phyloP scores from a whole-genome alignment of 2,113 vertebrate species.

The Ictidomys tridecemlineatus region DNA sequence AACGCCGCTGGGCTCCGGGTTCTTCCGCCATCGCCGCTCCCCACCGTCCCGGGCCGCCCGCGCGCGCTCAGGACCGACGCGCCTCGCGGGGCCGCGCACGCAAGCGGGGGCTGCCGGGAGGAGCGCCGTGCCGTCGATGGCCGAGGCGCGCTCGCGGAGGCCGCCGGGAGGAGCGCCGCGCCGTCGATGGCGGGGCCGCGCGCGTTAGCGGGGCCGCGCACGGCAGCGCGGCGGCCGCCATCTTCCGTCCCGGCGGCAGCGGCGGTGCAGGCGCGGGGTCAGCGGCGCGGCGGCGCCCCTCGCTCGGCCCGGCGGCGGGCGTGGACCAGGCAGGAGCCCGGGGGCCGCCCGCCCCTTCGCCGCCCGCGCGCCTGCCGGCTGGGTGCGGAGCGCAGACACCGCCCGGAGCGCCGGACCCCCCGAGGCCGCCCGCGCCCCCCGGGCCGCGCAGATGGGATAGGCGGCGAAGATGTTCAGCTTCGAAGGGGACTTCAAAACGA shows the following conservation, averaged over 20 bases:
- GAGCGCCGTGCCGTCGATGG: not conserved
- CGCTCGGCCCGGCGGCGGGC: slow-evolving; percentile 62
- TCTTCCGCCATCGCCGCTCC: too few species aligned
- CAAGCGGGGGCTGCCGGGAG: not conserved
- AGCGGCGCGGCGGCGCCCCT: not conserved
- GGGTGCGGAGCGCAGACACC: slow-evolving; percentile 14
- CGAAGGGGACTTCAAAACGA: slow-evolving; percentile 98
- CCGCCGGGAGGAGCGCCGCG: not conserved
- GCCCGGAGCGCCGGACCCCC: not conserved
- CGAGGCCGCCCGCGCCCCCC: not conserved
- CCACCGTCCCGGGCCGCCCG: not conserved
- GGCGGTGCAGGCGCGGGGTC: slow-evolving; percentile 64
- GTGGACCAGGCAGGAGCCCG: slow-evolving; percentile 60
- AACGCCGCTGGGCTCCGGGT: too few species aligned
- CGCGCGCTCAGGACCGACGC: not conserved
- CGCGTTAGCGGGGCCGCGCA: slow-evolving; percentile 68
- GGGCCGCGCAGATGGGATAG: slow-evolving; percentile 91
- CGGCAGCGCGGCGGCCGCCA: slow-evolving; percentile 81
- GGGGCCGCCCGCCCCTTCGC: slow-evolving; percentile 60
- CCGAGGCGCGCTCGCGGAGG: slow-evolving; percentile 8
- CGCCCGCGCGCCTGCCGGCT: slow-evolving; percentile 23
- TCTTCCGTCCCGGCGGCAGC: slow-evolving; percentile 81
- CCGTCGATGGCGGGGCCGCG: slow-evolving; percentile 43
- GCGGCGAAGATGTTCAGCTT: slow-evolving; percentile 98
- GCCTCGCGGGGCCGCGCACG: slow-evolving; percentile 20